A percentile compares a stretch with the other conserved stretches of the same genome.
Evolutionary conservation across 2,113 vertebrate species (phyloP).

Genomic region (Camelus bactrianus): DNA sequence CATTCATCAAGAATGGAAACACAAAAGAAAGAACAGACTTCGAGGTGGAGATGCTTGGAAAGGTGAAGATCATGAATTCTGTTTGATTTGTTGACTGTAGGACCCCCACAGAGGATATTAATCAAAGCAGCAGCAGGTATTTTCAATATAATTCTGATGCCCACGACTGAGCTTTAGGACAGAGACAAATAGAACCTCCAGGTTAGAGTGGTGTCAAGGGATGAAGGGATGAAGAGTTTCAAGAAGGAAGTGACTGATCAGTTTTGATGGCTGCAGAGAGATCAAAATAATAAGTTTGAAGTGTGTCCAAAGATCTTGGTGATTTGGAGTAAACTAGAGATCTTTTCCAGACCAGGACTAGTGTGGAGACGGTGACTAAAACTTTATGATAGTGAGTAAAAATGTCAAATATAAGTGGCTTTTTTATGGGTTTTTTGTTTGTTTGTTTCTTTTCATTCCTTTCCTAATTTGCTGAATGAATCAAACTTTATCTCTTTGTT

Average conservation of each 20-base stretch:
- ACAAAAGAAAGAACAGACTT: constrained; percentile 27
- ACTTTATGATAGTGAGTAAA: neutral
- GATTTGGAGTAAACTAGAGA: constrained; percentile 12
- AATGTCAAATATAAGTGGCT: neutral
- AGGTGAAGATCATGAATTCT: neutral
- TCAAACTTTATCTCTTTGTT: neutral
- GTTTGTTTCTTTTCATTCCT: neutral
- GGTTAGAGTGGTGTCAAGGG: neutral
- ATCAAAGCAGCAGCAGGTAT: neutral
- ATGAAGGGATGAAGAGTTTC: neutral
- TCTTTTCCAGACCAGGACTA: neutral
- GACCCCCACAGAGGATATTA: neutral
- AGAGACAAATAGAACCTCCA: neutral
- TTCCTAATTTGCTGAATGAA: neutral
- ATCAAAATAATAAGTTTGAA: neutral
- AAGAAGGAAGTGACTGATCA: neutral
- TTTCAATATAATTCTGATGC: neutral
- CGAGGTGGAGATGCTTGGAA: neutral
- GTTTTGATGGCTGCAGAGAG: neutral
- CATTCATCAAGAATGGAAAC: constrained; percentile 44
- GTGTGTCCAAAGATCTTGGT: neutral
- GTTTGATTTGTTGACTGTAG: neutral
- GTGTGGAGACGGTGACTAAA: neutral
- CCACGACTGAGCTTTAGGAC: neutral
- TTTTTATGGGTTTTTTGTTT: neutral